Percentiles rank a stretch among this genome's conserved stretches.
Conservation (phyloP, 2,888 invertebrate genomes). For the Nephrotoma guestfalica region DNA sequence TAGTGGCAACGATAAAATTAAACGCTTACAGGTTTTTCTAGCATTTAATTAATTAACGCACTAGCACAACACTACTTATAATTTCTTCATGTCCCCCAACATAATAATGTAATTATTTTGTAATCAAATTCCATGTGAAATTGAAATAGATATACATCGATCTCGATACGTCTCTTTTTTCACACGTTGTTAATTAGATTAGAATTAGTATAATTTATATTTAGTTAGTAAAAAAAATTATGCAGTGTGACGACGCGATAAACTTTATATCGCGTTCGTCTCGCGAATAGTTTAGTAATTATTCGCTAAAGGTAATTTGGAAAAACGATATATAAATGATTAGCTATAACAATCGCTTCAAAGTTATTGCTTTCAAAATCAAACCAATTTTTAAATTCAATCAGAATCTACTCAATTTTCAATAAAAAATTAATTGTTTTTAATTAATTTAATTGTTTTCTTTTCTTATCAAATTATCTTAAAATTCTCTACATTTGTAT, state of each 20-base stretch:
- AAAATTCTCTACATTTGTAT: no score
- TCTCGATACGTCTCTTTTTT: background rate
- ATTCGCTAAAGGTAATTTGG: no score
- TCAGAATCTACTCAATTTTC: no score
- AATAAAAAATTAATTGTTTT: no score
- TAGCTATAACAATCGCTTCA: no score
- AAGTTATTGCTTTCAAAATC: no score
- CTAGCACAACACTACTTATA: background rate
- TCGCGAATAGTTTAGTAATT: no score
- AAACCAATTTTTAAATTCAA: no score
- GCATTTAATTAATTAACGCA: background rate
- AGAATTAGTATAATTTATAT: background rate
- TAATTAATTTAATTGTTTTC: no score
- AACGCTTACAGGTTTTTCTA: background rate
- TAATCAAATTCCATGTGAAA: background rate
- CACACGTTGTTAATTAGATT: background rate
- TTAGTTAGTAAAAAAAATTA: background rate
- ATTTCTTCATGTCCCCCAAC: background rate
- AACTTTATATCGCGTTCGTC: background rate
- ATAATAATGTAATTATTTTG: background rate
- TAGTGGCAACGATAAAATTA: background rate
- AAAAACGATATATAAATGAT: no score
- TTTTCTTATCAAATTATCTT: no score
- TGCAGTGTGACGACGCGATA: background rate
- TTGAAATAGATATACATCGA: background rate